phyloP scores from a whole-genome alignment of 2,797 vertebrate genomes.

The Hemitrygon akajei region DNA sequence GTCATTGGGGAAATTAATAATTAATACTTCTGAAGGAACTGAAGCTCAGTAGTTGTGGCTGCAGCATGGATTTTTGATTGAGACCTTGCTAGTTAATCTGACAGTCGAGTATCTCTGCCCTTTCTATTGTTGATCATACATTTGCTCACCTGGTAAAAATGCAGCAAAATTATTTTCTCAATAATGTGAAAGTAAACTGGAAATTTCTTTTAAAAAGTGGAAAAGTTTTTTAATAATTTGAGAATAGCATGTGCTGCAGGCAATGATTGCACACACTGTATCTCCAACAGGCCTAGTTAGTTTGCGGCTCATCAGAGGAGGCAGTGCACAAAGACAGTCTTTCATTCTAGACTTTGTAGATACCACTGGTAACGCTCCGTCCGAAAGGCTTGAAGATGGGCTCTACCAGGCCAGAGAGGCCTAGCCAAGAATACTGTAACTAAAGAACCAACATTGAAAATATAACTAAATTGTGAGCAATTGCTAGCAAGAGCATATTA shows the following conservation, averaged over 20 bases:
- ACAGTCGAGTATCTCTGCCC: no score
- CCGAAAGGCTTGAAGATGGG: neutral
- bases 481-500: no score
- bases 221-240: neutral
- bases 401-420: neutral
- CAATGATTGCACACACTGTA: neutral
- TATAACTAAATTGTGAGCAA: no score
- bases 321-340: neutral
- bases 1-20: no score
- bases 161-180: neutral
- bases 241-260: neutral
- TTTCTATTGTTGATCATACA: neutral
- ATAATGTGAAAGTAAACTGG: neutral
- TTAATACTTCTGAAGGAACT: no score
- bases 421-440: neutral
- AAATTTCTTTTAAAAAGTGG: neutral
- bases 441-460: neutral
- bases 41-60: no score
- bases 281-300: neutral
- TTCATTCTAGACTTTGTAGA: neutral
- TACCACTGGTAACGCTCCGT: neutral
- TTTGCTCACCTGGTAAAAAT: neutral
- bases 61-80: no score
- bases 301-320: neutral
- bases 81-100: no score